These are phyloP conservation scores for Calliphora vomitoria DNA, from an alignment of 2,888 invertebrate species.

Conservation along the genomic window DNA sequence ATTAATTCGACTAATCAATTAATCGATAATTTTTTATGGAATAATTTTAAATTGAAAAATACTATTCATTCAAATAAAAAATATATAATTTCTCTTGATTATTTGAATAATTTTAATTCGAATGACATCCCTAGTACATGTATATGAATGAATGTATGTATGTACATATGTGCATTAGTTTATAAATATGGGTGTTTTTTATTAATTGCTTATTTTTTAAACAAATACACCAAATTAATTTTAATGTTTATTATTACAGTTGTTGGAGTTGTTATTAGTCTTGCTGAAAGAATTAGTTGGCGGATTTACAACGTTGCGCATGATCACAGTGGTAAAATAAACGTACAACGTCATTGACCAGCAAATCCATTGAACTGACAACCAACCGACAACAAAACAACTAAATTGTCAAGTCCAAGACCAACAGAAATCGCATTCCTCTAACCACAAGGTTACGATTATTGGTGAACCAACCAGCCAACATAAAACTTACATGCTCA, in stretches of 20 bases:
- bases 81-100: too few relatives aligned
- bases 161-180: neutral
- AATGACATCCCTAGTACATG: too few relatives aligned
- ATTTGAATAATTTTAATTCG: too few relatives aligned
- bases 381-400: slow-evolving; percentile 65
- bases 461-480: slow-evolving; percentile 49
- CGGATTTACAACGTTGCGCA: slow-evolving; percentile 46
- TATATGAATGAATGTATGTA: too few relatives aligned
- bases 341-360: slow-evolving; percentile 71
- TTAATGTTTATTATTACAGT: slow-evolving; percentile 1
- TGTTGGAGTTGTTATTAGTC: neutral
- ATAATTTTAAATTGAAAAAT: too few relatives aligned
- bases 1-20: too few relatives aligned
- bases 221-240: neutral
- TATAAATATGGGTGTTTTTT: neutral
- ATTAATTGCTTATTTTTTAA: neutral
- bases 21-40: too few relatives aligned
- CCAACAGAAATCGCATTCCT: slow-evolving; percentile 74
- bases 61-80: too few relatives aligned
- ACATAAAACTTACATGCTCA: slow-evolving; percentile 17
- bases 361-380: slow-evolving; percentile 68
- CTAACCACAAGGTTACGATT: slow-evolving; percentile 72
- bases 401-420: slow-evolving; percentile 75
- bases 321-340: slow-evolving; percentile 28
- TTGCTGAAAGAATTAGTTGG: slow-evolving; percentile 38